Conservation (phyloP, 2,888 invertebrate genomes). For the Cheilosia pagana region DNA sequence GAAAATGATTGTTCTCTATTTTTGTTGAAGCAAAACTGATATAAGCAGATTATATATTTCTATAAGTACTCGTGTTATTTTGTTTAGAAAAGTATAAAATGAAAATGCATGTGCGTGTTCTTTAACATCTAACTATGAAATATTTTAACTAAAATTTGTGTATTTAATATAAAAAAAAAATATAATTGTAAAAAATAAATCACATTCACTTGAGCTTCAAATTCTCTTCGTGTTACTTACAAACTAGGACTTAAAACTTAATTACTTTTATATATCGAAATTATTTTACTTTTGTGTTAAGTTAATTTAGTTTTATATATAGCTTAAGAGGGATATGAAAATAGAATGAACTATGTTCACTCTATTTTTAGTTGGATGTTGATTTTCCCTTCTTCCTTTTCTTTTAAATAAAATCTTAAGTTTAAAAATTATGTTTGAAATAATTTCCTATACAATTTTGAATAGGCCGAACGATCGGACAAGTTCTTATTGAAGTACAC, state of each 20-base stretch:
- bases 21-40: conserved; percentile 28
- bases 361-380: conserved; percentile 1
- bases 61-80: not conserved
- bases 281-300: conserved; percentile 13
- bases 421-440: conserved; percentile 13
- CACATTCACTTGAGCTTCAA: conserved; percentile 75
- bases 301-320: conserved; percentile 25
- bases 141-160: conserved; percentile 64
- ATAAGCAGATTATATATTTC: conserved; percentile 24
- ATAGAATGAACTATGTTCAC: conserved; percentile 63
- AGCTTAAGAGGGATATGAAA: conserved; percentile 29
- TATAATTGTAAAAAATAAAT: conserved; percentile 74
- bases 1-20: conserved; percentile 14
- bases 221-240: conserved; percentile 75
- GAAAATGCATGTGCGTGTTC: conserved; percentile 5
- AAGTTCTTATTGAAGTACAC: conserved; percentile 4
- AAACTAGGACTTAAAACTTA: conserved; percentile 41
- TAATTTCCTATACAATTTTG: conserved; percentile 33
- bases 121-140: conserved; percentile 59
- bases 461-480: conserved; percentile 8
- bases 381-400: not conserved
- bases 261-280: conserved; percentile 41
- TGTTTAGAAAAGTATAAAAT: conserved; percentile 7
- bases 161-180: conserved; percentile 53
- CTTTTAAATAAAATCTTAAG: not conserved